Conservation (phyloP, 2,113 vertebrate genomes). For the Tyto alba region DNA sequence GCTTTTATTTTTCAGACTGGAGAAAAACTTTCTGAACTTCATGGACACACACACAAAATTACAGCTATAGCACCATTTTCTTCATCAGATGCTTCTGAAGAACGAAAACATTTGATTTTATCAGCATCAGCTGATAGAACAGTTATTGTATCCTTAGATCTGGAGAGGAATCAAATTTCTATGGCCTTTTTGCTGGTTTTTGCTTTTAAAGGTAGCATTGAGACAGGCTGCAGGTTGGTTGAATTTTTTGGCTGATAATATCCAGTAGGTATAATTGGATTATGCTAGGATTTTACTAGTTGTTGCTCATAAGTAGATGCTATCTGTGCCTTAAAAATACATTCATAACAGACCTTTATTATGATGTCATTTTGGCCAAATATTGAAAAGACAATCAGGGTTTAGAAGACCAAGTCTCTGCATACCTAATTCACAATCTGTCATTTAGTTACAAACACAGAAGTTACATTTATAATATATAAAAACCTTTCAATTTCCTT, state of each 20-base stretch:
- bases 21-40: slow-evolving; percentile 85
- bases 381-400: background rate
- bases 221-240: background rate
- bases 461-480: background rate
- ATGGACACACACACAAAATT: slow-evolving; percentile 90
- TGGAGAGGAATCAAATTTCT: background rate
- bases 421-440: background rate
- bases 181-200: background rate
- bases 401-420: background rate
- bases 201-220: background rate
- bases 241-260: background rate
- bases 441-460: background rate
- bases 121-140: slow-evolving; percentile 91
- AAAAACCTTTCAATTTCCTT: slow-evolving; percentile 48
- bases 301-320: background rate
- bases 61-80: slow-evolving; percentile 83
- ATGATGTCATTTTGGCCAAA: background rate
- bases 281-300: background rate
- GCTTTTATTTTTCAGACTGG: slow-evolving; percentile 81
- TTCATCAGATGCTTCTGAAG: slow-evolving; percentile 48
- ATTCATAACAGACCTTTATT: background rate
- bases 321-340: background rate
- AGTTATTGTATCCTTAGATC: slow-evolving; percentile 89
- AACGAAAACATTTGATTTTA: slow-evolving; percentile 73
- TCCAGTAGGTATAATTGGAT: background rate